Base-by-base conservation (phyloP, 1,140 invertebrate species). In the Phocides pigmalion region DNA sequence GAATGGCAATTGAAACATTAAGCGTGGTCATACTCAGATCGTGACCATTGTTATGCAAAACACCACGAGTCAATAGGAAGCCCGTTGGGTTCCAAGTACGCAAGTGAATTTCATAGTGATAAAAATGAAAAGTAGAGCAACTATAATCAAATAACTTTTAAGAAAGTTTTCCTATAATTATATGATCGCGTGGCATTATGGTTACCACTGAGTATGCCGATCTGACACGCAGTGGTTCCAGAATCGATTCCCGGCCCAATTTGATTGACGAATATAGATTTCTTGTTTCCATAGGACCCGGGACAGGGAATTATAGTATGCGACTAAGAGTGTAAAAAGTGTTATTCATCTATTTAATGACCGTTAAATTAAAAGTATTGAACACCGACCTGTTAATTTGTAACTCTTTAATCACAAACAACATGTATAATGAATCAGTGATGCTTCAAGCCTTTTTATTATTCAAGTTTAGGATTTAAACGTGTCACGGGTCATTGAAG, bases 41-140 rank as follows among this genome's bases (percentile, higher is more conserved):
- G 86, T 87, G 84, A 80, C 69, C 49, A 63, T 39, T 59, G 70
- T 86, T 87, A 86, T 89, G 86, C 82, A 86, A 89, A 89, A 78
- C 69, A 76, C 69, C 64, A 58, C 70, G 64, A 73, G 68, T 68
- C 64, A 75, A 78, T 75, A 79, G 74, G 79, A 79, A 80, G 72
- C 73, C 53, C 53, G 63, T 56, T 42, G 64, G 35, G 47, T 69
- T 80, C 35, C 64, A 41, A 69, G 70, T 62, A 62, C 44, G 59
- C 77, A 74, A 82, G 67, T 71, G 74, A 70, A 70, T 46, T 64
- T 39, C 0, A 35, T 65, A 69, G 56, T 56, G 28, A 32, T 32
- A 32, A n/a, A 32, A 62, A 39, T 14, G 35, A 39, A 32, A 39
- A 39, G 35, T 47, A 39, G 47, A 25, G 11, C 17, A 25, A 41